Base-by-base conservation (phyloP, 2,113 vertebrate species). In the Perognathus longimembris region DNA sequence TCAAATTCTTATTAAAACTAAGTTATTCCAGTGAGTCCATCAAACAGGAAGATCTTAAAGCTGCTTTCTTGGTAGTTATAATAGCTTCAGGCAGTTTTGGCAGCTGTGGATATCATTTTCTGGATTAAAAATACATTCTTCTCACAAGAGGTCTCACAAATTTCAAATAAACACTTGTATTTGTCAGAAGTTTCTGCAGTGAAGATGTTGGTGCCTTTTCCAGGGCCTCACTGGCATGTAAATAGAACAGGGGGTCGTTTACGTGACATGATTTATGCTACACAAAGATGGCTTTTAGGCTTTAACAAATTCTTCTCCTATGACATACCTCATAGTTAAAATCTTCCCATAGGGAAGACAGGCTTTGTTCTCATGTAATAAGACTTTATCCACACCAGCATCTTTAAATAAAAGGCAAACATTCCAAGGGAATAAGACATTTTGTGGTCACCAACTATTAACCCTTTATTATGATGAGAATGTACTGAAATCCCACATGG, bases 101-200 rank as follows among this genome's bases (percentile, higher is more conserved):
- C 21, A 20, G 18, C 42, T 81, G 26, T 6, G 86, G 26, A 80
- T 74, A 95, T 1, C 3, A 88, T 73, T 91, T 95, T 95, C 64
- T 88, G 30, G 12, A 61, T 89, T 93, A 85, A 91, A 88, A n/a
- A 79, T 20, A 64, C 8, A 73, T 24, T 5, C n/a, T 73, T 61
- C 20, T 38, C n/a, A 45, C 26, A 74, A n/a, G 2, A 32, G 36
- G 6, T 5, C 34, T 82, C 11, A 5, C 12, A 86, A 74, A 9
- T 54, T 81, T 22, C 24, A 61, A 61, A 63, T 28, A 92, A 92
- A 70, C 21, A 80, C 50, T 66, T 74, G 7, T 14, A 32, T 79
- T 83, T 81, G 1, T 76, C 24, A 59, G 30, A 9, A 69, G 8
- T 91, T 85, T 78, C 45, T 92, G 38, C 15, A 89, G 28, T n/a